These are phyloP conservation scores for Drosophila parthenogenetica DNA, from an alignment of 2,888 invertebrate genomes.

Conservation along the genomic window DNA sequence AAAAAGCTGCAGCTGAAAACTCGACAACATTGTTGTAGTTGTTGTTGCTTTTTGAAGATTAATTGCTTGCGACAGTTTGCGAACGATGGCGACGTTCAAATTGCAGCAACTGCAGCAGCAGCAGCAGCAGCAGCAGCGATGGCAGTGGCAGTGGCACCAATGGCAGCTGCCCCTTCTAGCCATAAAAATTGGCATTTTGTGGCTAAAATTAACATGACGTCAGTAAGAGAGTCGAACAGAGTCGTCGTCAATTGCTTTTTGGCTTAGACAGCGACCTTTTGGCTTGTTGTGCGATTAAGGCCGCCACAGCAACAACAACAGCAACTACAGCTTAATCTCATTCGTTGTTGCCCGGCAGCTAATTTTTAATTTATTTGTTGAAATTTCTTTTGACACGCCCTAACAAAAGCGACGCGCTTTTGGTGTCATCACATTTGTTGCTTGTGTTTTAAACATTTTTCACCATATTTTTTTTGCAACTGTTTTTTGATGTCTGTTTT, in stretches of 20 bases:
- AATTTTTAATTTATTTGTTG: slow-evolving; percentile 70
- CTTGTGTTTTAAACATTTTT: slow-evolving; percentile 38
- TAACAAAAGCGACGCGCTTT: slow-evolving; percentile 66
- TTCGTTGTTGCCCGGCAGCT: slow-evolving; percentile 57
- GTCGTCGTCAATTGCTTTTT: slow-evolving; percentile 47
- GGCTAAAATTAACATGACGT: slow-evolving; percentile 76
- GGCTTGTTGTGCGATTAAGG: slow-evolving; percentile 73
- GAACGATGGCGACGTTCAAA: slow-evolving; percentile 58
- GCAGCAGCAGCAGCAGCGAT: background rate
- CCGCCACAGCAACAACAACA: slow-evolving; percentile 53
- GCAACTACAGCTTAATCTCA: slow-evolving; percentile 57
- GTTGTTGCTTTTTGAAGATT: slow-evolving; percentile 71
- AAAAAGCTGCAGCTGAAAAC: slow-evolving; percentile 54
- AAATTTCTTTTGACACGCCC: slow-evolving; percentile 79
- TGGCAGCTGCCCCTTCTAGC: slow-evolving; percentile 63
- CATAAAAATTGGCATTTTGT: slow-evolving; percentile 69
- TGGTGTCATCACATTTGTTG: slow-evolving; percentile 74
- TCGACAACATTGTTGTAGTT: slow-evolving; percentile 18
- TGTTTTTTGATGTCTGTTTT: slow-evolving; percentile 36
- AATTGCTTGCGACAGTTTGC: slow-evolving; percentile 82
- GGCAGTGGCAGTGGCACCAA: slow-evolving; percentile 10
- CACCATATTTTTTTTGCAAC: slow-evolving; percentile 52
- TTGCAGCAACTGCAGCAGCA: slow-evolving; percentile 37
- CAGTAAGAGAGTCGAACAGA: slow-evolving; percentile 41
- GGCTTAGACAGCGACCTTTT: slow-evolving; percentile 61